Evolutionary conservation across 2,888 invertebrate species (phyloP), one percentile per base, ranked within the genome.

Genomic region (Aphodius sticticus): DNA sequence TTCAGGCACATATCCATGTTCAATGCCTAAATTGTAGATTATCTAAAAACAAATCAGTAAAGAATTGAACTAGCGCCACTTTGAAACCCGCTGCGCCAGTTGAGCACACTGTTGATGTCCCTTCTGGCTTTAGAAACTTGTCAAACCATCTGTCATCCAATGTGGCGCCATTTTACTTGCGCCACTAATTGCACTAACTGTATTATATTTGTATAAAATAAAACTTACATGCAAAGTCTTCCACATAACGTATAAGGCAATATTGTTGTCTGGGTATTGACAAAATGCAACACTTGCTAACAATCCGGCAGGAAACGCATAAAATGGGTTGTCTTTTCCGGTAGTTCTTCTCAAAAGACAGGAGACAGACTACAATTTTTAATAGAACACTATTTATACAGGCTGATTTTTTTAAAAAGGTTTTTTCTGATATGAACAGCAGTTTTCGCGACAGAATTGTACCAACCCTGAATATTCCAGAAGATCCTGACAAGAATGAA

Each of bases 241-340:
- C 94, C 96, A 96, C 89, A 95, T 92, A 6, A 95, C 92, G 87
- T 96, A 96, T 37, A 96, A 90, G 15, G 96, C 94, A 77, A 96
- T 91, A 0, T 95, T 94, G 70, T 93, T 93, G 85, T 94, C 95
- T 53, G 95, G 95, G 88, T 94, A 96, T 84, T 93, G 92, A 36
- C 91, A 89, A 90, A 96, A 95, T 69, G 94, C 91, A 76, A 92
- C 87, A 70, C 95, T 95, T 6, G 95, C 94, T 16, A 95, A 84
- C 78, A 95, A 88, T 16, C 95, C 95, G 6, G 95, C 94, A 69
- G 94, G 92, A 83, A 95, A 88, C 0, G 95, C 95, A 87, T 93
- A 92, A 14, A 90, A 84, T 9, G 92, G 89, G 79, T 92, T 91
- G 87, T 95, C 95, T 84, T 90, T 90, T 37, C 92, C 91, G 12